Evolutionary conservation across 2,797 vertebrate species (phyloP).

Genomic region (Phoebastria nigripes): DNA sequence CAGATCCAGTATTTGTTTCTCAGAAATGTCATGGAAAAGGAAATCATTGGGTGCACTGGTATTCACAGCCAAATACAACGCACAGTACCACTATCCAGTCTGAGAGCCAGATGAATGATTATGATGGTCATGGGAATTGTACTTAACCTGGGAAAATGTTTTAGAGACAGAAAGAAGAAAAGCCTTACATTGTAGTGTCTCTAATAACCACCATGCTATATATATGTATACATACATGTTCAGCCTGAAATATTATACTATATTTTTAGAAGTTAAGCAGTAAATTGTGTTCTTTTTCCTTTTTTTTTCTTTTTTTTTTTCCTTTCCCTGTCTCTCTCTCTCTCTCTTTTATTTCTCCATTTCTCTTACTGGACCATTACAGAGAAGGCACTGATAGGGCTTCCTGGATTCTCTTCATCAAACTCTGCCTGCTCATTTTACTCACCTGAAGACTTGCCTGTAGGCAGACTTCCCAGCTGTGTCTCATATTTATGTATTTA

Average conservation of each 20-base stretch:
- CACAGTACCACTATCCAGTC: neutral
- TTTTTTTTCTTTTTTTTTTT: fast-evolving
- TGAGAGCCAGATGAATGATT: conserved; percentile 34
- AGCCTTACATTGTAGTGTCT: neutral
- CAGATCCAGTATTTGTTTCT: conserved; percentile 58
- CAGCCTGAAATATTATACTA: neutral
- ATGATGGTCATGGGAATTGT: conserved; percentile 25
- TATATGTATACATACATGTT: neutral
- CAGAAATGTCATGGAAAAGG: conserved; percentile 61
- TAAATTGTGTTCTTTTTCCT: neutral
- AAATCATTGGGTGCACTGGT: conserved; percentile 35
- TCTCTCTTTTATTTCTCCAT: fast-evolving
- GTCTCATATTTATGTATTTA: neutral
- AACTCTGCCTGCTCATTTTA: neutral
- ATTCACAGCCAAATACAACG: conserved; percentile 41
- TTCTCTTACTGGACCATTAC: neutral
- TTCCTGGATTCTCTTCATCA: neutral
- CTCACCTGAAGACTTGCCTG: conserved; percentile 20
- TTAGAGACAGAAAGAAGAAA: neutral
- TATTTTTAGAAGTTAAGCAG: neutral
- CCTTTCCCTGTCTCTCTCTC: fast-evolving
- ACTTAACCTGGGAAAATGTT: conserved; percentile 50
- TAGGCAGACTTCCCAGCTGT: neutral
- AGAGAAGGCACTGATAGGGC: neutral
- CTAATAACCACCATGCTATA: neutral